Base-by-base conservation (phyloP, 2,797 vertebrate genomes). In the Xiphophorus birchmanni region DNA sequence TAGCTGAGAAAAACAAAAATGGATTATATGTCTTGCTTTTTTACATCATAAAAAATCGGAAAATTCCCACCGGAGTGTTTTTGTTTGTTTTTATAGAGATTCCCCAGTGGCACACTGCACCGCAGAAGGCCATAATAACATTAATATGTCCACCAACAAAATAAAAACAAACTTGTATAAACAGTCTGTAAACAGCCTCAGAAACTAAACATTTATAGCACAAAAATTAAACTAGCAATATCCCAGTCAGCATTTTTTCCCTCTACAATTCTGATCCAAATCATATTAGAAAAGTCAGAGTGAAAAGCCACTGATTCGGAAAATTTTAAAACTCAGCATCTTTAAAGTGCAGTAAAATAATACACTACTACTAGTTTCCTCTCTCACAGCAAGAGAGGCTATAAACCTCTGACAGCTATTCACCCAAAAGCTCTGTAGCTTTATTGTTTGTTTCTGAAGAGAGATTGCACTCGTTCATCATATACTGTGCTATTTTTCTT, bases 61-160 rank as follows among this genome's bases (percentile, higher is more conserved):
- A 65, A 76, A 8, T 76, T 76, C 75, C 75, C 75, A 76, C 42
- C 8, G 26, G 32, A 35, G 45, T 44, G n/a, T 29, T 37, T 5
- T 18, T n/a, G 37, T 56, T 65, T 21, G 17, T 81, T 72, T 76
- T 75, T 74, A 12, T 58, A 0, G 18, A 44, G 13, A 50, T 76
- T 67, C 71, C 73, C 54, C 4, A 11, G 65, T 13, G 54, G 72
- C n/a, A 73, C 75, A 44, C 47, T 45, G 1, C 65, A 26, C 73
- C 42, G 23, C 29, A 77, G 40, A 35, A 71, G 35, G 32, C 72
- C 76, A 65, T 52, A 67, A 71, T 45, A 75, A 13, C 9, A 73
- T 48, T 8, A 60, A 72, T 45, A 29, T 0, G 60, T 32, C 0
- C 0, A 60, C 37, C 67, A 71, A 1, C 67, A 29, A 0, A 37